Base-by-base conservation (phyloP, 1,140 invertebrate genomes). In the Antheraea pernyi region DNA sequence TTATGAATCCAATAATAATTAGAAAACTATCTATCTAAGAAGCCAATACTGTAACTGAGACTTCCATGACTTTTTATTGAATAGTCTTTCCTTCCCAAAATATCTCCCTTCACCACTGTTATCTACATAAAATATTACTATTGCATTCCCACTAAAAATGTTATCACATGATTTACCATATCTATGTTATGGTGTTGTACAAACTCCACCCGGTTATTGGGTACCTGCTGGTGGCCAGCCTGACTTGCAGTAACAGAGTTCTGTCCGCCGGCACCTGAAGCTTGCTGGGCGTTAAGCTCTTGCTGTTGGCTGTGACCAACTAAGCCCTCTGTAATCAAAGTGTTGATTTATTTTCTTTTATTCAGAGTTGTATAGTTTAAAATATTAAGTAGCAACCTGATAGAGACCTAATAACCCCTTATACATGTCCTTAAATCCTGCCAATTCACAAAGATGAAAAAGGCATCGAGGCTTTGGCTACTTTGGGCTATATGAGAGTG, bases 111-210 rank as follows among this genome's bases (percentile, higher is more conserved):
- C 39, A 42, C 39, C 39, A 11, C 39, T 42, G 4, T 42, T 42
- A 42, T 42, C 39, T 42, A 42, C 39, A 10, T 2, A 42, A 11
- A 8, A 11, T 42, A 42, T 4, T 2, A 60, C 11, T 66, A 66
- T 65, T 39, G 72, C 86, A 89, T 86, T 88, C 85, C 79, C 62
- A 82, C 81, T 82, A 88, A 71, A 78, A 79, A 71, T 83, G 80
- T 86, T 86, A 85, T 77, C 83, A 82, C 75, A 65, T 84, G 74
- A 89, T 91, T 92, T 91, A 92, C 90, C 90, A 91, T 91, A 86
- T 92, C 88, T 85, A 91, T 84, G 83, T 88, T 91, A 91, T 91
- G 88, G 81, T 91, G 89, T 85, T 91, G 89, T 83, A 88, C 85
- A 88, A 92, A 90, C 74, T 90, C 89, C 80, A 92, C 85, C 85